Conservation (phyloP, 2,888 invertebrate species). For the Lysandra coridon region DNA sequence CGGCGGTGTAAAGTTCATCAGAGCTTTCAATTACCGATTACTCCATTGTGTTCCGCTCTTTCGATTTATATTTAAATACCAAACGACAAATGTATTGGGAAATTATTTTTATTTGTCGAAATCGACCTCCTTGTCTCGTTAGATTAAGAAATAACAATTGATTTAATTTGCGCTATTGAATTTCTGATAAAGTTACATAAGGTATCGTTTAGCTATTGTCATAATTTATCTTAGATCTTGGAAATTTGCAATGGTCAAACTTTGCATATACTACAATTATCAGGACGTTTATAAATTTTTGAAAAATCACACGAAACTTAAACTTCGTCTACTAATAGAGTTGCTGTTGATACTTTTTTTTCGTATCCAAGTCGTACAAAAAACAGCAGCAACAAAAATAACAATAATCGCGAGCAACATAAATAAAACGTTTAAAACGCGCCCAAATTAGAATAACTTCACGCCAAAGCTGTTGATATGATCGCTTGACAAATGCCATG, state of each 20-base stretch:
- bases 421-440: constrained; percentile 27
- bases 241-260: background rate
- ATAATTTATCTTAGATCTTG: background rate
- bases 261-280: too few species aligned
- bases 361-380: background rate
- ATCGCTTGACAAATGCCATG: constrained; percentile 45
- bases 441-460: constrained; percentile 32
- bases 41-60: constrained; percentile 78
- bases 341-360: background rate
- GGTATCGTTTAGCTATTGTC: background rate
- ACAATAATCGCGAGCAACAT: constrained; percentile 9
- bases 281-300: too few species aligned
- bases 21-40: constrained; percentile 80
- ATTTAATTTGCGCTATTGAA: constrained; percentile 5
- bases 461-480: constrained; percentile 35
- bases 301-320: too few species aligned
- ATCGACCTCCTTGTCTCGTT: constrained; percentile 62
- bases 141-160: constrained; percentile 24
- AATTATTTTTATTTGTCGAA: constrained; percentile 69
- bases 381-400: background rate
- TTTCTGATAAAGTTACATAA: background rate
- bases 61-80: constrained; percentile 81
- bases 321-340: background rate
- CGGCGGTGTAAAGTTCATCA: constrained; percentile 80
- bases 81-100: constrained; percentile 76